Percentiles rank a stretch among this genome's conserved stretches.
These are phyloP conservation scores for Drosophila rubida DNA, from an alignment of 2,888 invertebrate genomes.

Conservation along the genomic window DNA sequence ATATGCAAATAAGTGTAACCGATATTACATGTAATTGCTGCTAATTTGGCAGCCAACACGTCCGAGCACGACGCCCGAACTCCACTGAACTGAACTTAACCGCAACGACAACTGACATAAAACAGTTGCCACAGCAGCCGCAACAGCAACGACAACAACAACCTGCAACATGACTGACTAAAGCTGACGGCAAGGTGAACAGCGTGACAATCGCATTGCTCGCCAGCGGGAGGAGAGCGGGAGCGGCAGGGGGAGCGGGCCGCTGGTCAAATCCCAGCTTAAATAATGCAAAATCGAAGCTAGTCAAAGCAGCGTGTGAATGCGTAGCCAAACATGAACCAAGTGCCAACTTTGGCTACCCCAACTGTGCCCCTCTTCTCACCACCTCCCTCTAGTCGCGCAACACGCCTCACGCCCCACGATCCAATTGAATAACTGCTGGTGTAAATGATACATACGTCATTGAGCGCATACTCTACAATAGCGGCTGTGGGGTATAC, in stretches of 20 bases:
- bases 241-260: background rate
- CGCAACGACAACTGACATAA: conserved; percentile 44
- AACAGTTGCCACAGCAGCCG: conserved; percentile 62
- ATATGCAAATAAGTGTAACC: conserved; percentile 80
- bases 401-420: background rate
- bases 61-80: conserved; percentile 69
- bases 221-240: background rate
- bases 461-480: conserved; percentile 8
- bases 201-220: conserved; percentile 70
- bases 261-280: conserved; percentile 38
- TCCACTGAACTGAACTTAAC: conserved; percentile 10
- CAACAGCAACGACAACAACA: conserved; percentile 38
- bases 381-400: background rate
- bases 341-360: conserved; percentile 13
- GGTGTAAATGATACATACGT: conserved; percentile 7
- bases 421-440: conserved; percentile 15
- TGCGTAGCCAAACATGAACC: conserved; percentile 57
- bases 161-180: conserved; percentile 72
- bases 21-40: conserved; percentile 82
- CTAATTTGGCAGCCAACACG: conserved; percentile 82
- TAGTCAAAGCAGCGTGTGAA: conserved; percentile 71
- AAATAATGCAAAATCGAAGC: conserved; percentile 67
- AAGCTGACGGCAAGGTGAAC: conserved; percentile 78
- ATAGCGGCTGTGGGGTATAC: background rate
- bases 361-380: background rate